These are phyloP conservation scores for Acromyrmex heyeri DNA, from an alignment of 1,140 invertebrate species.

Conservation along the genomic window DNA sequence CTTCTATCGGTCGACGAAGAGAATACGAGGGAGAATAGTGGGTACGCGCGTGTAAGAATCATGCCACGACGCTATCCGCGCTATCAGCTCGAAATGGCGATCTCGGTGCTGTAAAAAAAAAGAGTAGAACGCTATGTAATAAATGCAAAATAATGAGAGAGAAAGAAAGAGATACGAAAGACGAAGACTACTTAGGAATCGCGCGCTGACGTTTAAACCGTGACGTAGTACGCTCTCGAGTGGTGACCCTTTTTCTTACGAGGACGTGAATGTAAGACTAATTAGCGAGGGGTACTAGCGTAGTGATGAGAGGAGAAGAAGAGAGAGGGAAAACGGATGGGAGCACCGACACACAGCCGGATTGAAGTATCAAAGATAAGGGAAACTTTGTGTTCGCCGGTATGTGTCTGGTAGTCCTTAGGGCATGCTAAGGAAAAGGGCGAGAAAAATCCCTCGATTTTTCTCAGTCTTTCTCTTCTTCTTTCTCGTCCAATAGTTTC, in stretches of 20 bases:
- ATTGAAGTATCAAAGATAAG: slow-evolving; percentile 29
- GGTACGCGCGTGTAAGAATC: slow-evolving; percentile 29
- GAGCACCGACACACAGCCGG: neutral
- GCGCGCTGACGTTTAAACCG: slow-evolving; percentile 52
- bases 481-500: neutral
- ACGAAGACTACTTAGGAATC: slow-evolving; percentile 15
- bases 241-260: neutral
- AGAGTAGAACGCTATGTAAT: neutral
- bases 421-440: neutral
- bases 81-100: slow-evolving; percentile 30
- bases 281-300: slow-evolving; percentile 34
- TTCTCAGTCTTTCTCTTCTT: neutral
- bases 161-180: neutral
- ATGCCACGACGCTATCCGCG: neutral
- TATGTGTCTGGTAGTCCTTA: too few species aligned
- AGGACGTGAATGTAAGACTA: slow-evolving; percentile 48
- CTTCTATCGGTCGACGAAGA: slow-evolving; percentile 17
- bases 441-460: slow-evolving; percentile 24
- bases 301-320: neutral
- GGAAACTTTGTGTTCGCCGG: neutral
- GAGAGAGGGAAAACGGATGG: neutral
- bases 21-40: neutral
- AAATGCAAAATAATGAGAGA: neutral
- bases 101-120: slow-evolving; percentile 17
- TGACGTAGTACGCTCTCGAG: slow-evolving; percentile 24